phyloP scores from a whole-genome alignment of 2,888 invertebrate species.

The Drosophila infuscata region DNA sequence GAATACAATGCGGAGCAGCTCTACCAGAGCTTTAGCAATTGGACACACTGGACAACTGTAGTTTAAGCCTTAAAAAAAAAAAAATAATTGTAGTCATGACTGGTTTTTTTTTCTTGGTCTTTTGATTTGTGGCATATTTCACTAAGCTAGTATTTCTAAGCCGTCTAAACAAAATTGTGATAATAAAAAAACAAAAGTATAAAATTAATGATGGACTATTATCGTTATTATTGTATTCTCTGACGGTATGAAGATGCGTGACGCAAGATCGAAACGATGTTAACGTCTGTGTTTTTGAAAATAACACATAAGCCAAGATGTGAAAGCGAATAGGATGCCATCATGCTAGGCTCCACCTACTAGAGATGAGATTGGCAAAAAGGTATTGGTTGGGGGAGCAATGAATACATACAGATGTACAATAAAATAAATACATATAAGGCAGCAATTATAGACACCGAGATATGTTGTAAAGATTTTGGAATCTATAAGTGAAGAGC shows the following conservation, averaged over 20 bases:
- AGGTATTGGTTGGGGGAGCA: background rate
- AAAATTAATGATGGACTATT: conserved; percentile 15
- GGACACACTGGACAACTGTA: conserved; percentile 87
- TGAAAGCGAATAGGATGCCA: conserved; percentile 1
- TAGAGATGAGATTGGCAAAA: background rate
- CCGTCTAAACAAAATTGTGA: conserved; percentile 49
- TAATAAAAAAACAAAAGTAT: conserved; percentile 37
- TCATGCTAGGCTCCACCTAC: background rate
- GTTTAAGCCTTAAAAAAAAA: conserved; percentile 1
- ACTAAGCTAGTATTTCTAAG: conserved; percentile 37
- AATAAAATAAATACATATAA: background rate
- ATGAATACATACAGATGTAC: background rate
- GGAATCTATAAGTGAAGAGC: background rate
- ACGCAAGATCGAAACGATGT: conserved; percentile 9
- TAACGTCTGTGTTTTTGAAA: background rate
- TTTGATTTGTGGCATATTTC: conserved; percentile 54
- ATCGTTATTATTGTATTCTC: background rate
- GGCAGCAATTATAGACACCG: background rate
- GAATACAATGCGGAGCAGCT: conserved; percentile 89
- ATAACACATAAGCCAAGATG: conserved; percentile 1
- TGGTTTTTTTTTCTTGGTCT: conserved; percentile 6
- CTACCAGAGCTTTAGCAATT: conserved; percentile 88
- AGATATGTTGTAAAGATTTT: conserved; percentile 2
- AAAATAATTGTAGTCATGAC: conserved; percentile 28
- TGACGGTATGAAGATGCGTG: conserved; percentile 3